Evolutionary conservation across 2,888 invertebrate species (phyloP).

Genomic region (Dicranocentrus wangi): DNA sequence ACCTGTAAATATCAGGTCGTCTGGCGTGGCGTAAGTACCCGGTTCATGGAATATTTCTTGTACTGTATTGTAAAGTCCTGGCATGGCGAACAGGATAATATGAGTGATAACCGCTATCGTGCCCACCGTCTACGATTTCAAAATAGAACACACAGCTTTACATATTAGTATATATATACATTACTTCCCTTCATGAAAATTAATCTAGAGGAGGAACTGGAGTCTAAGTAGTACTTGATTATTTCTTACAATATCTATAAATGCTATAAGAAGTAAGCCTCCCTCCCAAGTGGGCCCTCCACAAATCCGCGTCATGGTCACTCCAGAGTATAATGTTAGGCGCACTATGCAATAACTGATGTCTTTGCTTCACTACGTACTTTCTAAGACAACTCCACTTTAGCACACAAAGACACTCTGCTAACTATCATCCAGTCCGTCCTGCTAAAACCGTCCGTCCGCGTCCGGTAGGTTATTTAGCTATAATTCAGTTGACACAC

Average conservation of each 20-base stretch:
- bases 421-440: too few species aligned
- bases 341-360: neutral
- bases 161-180: too few species aligned
- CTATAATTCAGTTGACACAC: too few species aligned
- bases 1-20: slow-evolving; percentile 65
- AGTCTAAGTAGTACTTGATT: too few species aligned
- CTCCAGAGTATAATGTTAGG: neutral
- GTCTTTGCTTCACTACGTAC: neutral
- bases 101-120: slow-evolving; percentile 62
- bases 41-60: slow-evolving; percentile 65
- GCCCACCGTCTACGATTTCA: slow-evolving; percentile 64
- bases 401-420: too few species aligned
- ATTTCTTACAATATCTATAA: slow-evolving; percentile 68
- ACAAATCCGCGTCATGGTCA: slow-evolving; percentile 57
- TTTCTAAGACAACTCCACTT: too few species aligned
- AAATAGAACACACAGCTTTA: too few species aligned
- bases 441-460: too few species aligned
- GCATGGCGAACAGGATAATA: slow-evolving; percentile 57
- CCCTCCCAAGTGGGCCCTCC: slow-evolving; percentile 64
- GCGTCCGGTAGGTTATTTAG: too few species aligned
- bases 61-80: slow-evolving; percentile 66
- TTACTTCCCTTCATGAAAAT: too few species aligned
- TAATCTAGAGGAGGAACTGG: too few species aligned
- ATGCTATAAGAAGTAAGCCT: slow-evolving; percentile 66
- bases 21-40: slow-evolving; percentile 52